A percentile compares a stretch with the other conserved stretches of the same genome.
Conservation (phyloP, 92 coral and sea anemone genomes). For the Zoanthus sansibaricus region DNA sequence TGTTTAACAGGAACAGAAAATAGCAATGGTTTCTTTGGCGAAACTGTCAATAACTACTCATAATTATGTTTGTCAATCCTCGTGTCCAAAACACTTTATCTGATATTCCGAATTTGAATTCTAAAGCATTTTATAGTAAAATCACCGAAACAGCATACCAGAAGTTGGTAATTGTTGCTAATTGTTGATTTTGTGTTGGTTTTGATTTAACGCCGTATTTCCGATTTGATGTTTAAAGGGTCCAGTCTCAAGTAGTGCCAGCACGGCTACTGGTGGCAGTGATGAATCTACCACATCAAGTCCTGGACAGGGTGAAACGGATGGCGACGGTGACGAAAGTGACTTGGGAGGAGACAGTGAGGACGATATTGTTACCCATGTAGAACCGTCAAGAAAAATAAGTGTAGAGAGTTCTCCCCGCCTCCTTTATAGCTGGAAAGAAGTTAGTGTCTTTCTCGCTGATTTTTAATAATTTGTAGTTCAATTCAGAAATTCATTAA, state of each 20-base stretch:
- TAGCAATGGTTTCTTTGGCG: no score
- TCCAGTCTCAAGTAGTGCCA: constrained; percentile 77
- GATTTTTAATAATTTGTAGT: neutral
- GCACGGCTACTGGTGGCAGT: constrained; percentile 93
- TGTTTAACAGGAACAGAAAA: no score
- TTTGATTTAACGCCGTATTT: neutral
- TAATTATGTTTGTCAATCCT: no score
- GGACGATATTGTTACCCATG: constrained; percentile 81
- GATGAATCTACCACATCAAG: constrained; percentile 95
- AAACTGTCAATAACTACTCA: no score
- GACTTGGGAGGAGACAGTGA: constrained; percentile 79
- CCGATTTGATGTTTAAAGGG: constrained; percentile 55
- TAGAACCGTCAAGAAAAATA: constrained; percentile 64
- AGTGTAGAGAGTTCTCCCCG: constrained; percentile 62
- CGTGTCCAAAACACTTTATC: no score
- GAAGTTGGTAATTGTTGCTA: neutral
- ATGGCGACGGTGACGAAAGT: constrained; percentile 87
- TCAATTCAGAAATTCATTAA: neutral
- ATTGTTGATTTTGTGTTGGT: neutral
- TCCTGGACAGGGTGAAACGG: constrained; percentile 75
- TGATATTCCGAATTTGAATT: no score
- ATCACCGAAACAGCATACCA: neutral
- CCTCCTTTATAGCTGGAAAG: constrained; percentile 89
- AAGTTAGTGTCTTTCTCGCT: constrained; percentile 62
- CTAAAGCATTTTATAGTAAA: no score